A percentile compares a stretch with the other conserved stretches of the same genome.
phyloP scores from a whole-genome alignment of 2,113 vertebrate species.

The Myotis davidii region DNA sequence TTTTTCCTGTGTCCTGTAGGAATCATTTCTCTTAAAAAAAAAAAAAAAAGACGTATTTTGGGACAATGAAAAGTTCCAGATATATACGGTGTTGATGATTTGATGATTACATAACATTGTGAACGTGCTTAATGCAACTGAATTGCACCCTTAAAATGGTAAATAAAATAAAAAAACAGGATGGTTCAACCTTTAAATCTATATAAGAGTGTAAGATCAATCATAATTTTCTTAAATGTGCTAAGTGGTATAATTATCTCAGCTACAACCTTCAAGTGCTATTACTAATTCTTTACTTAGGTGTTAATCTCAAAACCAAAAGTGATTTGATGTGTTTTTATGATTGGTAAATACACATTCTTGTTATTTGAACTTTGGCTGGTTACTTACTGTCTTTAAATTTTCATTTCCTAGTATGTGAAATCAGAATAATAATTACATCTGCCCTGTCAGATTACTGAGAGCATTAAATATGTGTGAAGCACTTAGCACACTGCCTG shows the following conservation, averaged over 20 bases:
- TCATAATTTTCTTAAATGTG: constrained; percentile 22
- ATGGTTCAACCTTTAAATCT: constrained; percentile 2
- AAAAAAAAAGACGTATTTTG: not conserved
- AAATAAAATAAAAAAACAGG: not conserved
- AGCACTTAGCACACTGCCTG: not conserved
- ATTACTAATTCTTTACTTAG: not conserved
- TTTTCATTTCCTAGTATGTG: constrained; percentile 12
- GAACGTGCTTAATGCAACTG: not conserved
- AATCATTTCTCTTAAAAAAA: not conserved
- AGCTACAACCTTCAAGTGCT: not conserved
- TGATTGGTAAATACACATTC: not conserved
- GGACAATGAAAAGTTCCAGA: not conserved
- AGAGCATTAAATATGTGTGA: not conserved
- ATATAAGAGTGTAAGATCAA: not conserved
- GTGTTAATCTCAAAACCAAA: constrained; percentile 46
- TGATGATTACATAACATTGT: not conserved
- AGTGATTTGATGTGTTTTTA: not conserved
- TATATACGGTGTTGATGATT: not conserved
- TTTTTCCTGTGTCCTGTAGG: not conserved
- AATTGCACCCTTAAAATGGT: not conserved
- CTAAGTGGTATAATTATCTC: not conserved
- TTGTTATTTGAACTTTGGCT: not conserved
- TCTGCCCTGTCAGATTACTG: not conserved
- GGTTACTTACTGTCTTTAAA: not conserved
- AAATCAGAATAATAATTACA: constrained; percentile 9